These are phyloP conservation scores for Campylomormyrus numenius DNA, from an alignment of 2,113 vertebrate species.

Conservation along the genomic window DNA sequence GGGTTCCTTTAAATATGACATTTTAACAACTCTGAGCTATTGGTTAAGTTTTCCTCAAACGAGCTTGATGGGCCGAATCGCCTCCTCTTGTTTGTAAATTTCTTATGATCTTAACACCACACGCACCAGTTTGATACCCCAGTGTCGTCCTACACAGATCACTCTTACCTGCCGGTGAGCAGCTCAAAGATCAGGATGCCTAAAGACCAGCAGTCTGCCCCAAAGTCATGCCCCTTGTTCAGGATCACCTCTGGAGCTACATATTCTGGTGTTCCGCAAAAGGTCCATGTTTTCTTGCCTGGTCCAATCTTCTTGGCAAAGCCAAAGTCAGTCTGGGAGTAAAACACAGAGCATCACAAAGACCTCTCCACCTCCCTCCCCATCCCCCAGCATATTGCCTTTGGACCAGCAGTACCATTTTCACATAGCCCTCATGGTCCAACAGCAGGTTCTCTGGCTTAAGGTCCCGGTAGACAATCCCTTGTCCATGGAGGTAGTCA, in stretches of 20 bases:
- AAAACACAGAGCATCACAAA: neutral
- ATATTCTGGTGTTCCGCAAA: slow-evolving; percentile 69
- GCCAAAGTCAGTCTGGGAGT: slow-evolving; percentile 61
- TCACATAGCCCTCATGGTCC: slow-evolving; percentile 59
- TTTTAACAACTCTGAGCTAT: too few species aligned
- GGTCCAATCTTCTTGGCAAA: slow-evolving; percentile 65
- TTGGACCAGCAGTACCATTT: slow-evolving; percentile 49
- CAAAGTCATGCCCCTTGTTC: slow-evolving; percentile 69
- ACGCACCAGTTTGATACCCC: neutral
- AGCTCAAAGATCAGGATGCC: slow-evolving; percentile 69
- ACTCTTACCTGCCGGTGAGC: slow-evolving; percentile 61
- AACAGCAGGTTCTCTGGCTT: slow-evolving; percentile 67
- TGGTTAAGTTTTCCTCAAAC: too few species aligned
- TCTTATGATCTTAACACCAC: neutral
- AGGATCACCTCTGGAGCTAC: slow-evolving; percentile 67
- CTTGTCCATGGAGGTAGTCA: slow-evolving; percentile 59
- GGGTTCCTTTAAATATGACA: too few species aligned
- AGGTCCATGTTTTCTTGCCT: slow-evolving; percentile 69
- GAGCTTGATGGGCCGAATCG: too few species aligned
- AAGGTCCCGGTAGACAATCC: slow-evolving; percentile 62
- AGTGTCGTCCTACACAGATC: neutral
- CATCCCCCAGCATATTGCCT: too few species aligned
- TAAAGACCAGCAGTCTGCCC: slow-evolving; percentile 67
- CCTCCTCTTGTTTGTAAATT: too few species aligned
- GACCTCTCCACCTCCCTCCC: neutral